phyloP scores from a whole-genome alignment of 2,888 invertebrate species.

The Oasisia sp. region DNA sequence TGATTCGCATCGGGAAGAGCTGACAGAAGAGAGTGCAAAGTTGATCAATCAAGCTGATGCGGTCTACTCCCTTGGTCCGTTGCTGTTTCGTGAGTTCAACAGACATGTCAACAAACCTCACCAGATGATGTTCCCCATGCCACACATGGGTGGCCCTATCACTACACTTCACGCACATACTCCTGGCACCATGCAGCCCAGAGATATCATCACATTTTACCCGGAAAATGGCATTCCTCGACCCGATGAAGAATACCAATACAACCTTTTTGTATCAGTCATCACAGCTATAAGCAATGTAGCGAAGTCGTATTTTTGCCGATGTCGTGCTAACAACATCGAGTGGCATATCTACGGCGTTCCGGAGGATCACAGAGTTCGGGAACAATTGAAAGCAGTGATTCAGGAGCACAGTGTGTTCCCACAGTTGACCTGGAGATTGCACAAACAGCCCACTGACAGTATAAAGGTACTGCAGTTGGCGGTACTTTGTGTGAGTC shows the following conservation, averaged over 20 bases:
- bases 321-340: background rate
- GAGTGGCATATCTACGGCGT: slow-evolving; percentile 4
- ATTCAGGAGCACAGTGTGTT: background rate
- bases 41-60: background rate
- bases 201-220: background rate
- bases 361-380: background rate
- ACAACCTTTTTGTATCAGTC: background rate
- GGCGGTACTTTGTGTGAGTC: background rate
- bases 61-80: background rate
- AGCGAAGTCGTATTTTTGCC: background rate
- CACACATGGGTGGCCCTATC: background rate
- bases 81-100: background rate
- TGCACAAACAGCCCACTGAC: background rate
- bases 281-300: background rate
- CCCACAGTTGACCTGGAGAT: background rate
- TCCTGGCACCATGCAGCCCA: background rate
- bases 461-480: background rate
- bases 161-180: background rate
- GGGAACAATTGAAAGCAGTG: background rate
- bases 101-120: background rate
- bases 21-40: background rate
- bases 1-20: background rate
- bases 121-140: background rate
- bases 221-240: background rate
- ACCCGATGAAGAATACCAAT: background rate